Conservation (phyloP, 2,113 vertebrate species). For the Sceloporus undulatus region DNA sequence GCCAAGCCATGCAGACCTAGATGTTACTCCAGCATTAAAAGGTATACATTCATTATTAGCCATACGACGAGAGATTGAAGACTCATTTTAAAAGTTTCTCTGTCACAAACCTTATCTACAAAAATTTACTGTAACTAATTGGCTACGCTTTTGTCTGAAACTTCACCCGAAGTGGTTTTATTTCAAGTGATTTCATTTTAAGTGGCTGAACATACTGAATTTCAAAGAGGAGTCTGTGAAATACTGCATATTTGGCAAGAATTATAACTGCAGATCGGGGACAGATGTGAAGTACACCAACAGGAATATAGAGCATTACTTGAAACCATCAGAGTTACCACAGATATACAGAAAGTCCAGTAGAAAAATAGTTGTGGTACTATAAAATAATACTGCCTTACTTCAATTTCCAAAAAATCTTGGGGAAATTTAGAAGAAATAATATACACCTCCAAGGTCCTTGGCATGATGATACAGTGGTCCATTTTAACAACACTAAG, state of each 20-base stretch:
- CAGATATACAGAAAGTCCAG: background rate
- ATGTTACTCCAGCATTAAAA: background rate
- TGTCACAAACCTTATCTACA: background rate
- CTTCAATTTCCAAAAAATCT: background rate
- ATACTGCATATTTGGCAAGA: conserved; percentile 1
- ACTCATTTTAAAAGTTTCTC: background rate
- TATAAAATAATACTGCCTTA: background rate
- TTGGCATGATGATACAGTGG: background rate
- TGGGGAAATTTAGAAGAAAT: background rate
- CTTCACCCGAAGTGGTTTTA: conserved; percentile 2
- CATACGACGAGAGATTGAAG: background rate
- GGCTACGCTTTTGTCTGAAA: background rate
- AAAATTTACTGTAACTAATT: background rate
- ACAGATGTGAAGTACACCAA: background rate
- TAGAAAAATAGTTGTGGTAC: background rate
- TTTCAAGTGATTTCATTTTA: too few species aligned
- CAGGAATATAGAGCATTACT: background rate
- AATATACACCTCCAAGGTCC: background rate
- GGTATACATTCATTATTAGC: background rate
- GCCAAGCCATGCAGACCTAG: background rate
- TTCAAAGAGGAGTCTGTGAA: background rate
- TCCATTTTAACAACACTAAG: background rate
- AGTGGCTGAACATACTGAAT: background rate
- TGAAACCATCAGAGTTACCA: background rate
- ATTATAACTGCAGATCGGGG: background rate